Evolutionary conservation across 2,888 invertebrate species (phyloP).

Genomic region (Epistrophe eligans): DNA sequence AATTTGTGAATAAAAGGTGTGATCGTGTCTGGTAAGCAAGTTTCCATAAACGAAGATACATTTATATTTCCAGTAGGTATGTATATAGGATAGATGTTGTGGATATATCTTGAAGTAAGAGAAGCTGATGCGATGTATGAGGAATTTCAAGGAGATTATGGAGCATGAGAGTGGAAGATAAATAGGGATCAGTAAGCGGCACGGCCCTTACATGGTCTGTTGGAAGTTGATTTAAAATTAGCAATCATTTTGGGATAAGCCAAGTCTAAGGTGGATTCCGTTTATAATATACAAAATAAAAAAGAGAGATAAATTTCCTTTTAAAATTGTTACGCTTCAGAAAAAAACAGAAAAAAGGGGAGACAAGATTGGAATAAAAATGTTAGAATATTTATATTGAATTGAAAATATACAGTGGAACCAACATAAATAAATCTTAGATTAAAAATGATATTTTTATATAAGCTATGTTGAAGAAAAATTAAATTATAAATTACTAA

Average conservation of each 20-base stretch:
- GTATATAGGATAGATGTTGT: conserved; percentile 20
- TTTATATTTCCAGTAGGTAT: conserved; percentile 19
- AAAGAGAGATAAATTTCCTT: conserved; percentile 5
- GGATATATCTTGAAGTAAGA: neutral
- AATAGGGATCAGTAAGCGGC: conserved; percentile 62
- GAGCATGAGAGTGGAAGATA: conserved; percentile 44
- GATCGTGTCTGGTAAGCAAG: conserved; percentile 61
- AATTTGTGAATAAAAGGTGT: conserved; percentile 65
- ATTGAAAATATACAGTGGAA: conserved; percentile 2
- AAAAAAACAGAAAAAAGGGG: conserved; percentile 12
- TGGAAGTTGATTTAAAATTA: conserved; percentile 72
- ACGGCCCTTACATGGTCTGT: conserved; percentile 53
- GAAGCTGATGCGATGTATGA: neutral
- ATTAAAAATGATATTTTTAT: neutral
- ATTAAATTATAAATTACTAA: too few relatives aligned
- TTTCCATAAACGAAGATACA: conserved; percentile 60
- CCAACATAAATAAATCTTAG: neutral
- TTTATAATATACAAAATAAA: conserved; percentile 7
- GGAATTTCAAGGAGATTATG: conserved; percentile 56
- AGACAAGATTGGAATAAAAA: conserved; percentile 9
- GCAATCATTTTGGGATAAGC: conserved; percentile 72
- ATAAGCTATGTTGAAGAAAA: too few relatives aligned
- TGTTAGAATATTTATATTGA: neutral
- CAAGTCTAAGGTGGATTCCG: conserved; percentile 53
- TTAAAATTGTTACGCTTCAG: conserved; percentile 26